These are phyloP conservation scores for Clanis bilineata DNA, from an alignment of 2,888 invertebrate species.

Conservation along the genomic window DNA sequence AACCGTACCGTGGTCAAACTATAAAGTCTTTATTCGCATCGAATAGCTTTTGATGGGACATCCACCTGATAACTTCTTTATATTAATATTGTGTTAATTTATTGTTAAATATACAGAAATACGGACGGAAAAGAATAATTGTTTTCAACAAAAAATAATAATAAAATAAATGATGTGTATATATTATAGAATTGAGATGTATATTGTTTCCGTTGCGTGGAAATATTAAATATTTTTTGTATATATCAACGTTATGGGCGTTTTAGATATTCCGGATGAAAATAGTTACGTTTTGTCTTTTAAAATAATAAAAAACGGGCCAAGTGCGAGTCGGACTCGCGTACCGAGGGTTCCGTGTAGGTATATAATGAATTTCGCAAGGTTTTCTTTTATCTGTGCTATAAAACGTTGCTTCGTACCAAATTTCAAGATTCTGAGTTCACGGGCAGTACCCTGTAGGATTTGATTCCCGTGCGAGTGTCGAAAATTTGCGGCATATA, in stretches of 20 bases:
- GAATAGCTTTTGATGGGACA: slow-evolving; percentile 30
- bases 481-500: too few species aligned
- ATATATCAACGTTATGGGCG: slow-evolving; percentile 18
- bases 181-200: slow-evolving; percentile 24
- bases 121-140: slow-evolving; percentile 1
- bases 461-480: too few species aligned
- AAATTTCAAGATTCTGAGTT: too few species aligned
- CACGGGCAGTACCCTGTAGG: too few species aligned
- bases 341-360: too few species aligned
- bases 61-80: slow-evolving; percentile 42
- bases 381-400: too few species aligned
- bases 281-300: neutral
- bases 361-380: too few species aligned
- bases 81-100: slow-evolving; percentile 29
- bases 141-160: slow-evolving; percentile 17
- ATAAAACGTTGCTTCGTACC: too few species aligned
- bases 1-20: slow-evolving; percentile 2
- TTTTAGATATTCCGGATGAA: neutral
- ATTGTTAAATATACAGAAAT: slow-evolving; percentile 17
- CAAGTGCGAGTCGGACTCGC: too few species aligned
- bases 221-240: slow-evolving; percentile 9
- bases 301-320: neutral
- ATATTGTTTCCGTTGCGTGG: slow-evolving; percentile 13
- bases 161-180: slow-evolving; percentile 26
- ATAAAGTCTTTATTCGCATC: slow-evolving; percentile 52